phyloP scores from a whole-genome alignment of 2,888 invertebrate genomes.

The Steinernema carpocapsae region DNA sequence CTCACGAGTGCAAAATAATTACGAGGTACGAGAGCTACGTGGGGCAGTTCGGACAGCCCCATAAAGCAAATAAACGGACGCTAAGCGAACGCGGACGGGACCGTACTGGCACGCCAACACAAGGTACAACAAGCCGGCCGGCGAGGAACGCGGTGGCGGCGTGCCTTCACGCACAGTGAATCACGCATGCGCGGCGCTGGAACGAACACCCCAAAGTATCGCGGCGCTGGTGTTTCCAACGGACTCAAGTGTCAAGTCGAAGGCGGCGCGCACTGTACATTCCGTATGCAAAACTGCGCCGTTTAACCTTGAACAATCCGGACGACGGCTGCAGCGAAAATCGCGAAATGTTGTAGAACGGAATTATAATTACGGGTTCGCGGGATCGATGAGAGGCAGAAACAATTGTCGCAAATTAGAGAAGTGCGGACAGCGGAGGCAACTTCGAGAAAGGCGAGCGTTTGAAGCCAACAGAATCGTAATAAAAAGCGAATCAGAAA shows the following conservation, averaged over 20 bases:
- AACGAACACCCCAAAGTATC: constrained; percentile 1
- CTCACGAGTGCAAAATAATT: too few species aligned
- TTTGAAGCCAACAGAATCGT: too few species aligned
- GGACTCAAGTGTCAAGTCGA: constrained; percentile 33
- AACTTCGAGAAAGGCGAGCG: too few species aligned
- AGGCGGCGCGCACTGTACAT: background rate
- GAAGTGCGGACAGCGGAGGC: background rate
- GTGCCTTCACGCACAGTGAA: constrained; percentile 20
- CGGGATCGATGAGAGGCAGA: too few species aligned
- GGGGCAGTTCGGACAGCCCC: background rate
- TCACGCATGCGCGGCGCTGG: constrained; percentile 27
- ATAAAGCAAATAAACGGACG: constrained; percentile 7
- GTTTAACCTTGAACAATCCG: constrained; percentile 24
- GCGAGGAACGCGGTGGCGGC: background rate
- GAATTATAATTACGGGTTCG: too few species aligned
- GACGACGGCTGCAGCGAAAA: too few species aligned
- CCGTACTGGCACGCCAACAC: background rate
- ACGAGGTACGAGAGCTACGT: too few species aligned
- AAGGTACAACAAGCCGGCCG: background rate
- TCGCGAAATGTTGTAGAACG: too few species aligned
- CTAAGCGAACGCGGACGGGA: background rate
- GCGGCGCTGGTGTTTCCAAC: constrained; percentile 22
- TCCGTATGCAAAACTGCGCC: constrained; percentile 8
- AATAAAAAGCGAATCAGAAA: too few species aligned
- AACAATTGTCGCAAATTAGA: too few species aligned